Percentiles rank a stretch among this genome's conserved stretches.
Conservation (phyloP, 1,140 invertebrate species). For the Solenopsis invicta region DNA sequence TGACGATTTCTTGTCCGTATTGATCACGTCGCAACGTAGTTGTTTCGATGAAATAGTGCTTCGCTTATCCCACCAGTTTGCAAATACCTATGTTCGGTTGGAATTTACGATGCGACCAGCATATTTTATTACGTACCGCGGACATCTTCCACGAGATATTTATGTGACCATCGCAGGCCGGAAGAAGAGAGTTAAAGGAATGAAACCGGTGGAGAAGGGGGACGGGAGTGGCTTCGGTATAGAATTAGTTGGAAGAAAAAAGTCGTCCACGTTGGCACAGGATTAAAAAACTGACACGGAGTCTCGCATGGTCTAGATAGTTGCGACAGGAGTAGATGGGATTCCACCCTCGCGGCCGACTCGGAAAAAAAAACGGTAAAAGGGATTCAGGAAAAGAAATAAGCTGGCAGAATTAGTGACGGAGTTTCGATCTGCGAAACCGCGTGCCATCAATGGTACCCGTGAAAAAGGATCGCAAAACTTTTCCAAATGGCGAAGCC, state of each 20-base stretch:
- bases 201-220: not conserved
- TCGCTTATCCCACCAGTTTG: conserved; percentile 40
- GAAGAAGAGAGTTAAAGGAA: conserved; percentile 56
- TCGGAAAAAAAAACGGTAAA: conserved; percentile 34
- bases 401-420: conserved; percentile 38
- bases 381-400: conserved; percentile 33
- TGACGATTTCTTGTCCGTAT: conserved; percentile 22
- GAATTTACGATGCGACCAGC: conserved; percentile 84
- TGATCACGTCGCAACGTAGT: conserved; percentile 21
- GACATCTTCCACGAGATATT: conserved; percentile 83
- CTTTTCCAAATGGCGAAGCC: conserved; percentile 39
- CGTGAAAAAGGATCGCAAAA: conserved; percentile 44
- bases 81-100: conserved; percentile 78
- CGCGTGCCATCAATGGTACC: not conserved
- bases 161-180: conserved; percentile 79
- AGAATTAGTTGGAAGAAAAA: conserved; percentile 49
- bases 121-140: conserved; percentile 85
- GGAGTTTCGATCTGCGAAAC: conserved; percentile 42
- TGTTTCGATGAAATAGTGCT: conserved; percentile 59
- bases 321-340: conserved; percentile 29
- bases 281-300: conserved; percentile 47
- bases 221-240: conserved; percentile 8
- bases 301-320: conserved; percentile 24
- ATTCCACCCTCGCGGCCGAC: conserved; percentile 13
- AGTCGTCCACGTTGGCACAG: not conserved